Evolutionary conservation across 2,888 invertebrate genomes (phyloP), one percentile per base, ranked within the genome.

Genomic region (Drosophila meridiana): DNA sequence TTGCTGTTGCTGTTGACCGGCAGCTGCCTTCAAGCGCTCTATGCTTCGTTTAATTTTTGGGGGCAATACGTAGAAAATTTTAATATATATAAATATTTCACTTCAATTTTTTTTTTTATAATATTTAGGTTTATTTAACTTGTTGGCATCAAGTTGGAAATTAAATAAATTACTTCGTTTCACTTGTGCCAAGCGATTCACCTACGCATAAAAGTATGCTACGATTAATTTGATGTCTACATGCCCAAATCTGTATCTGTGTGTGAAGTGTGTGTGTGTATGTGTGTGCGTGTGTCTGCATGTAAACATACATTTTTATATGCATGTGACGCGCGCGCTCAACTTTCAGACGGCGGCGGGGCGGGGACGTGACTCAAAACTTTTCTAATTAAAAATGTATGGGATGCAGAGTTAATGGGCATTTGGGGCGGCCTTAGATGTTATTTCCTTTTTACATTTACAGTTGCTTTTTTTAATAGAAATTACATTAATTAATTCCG

Each of bases 311-410:
- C 50, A 59, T 48, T 50, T 62, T 47, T 50, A 60, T 40, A 55
- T 67, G 57, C 62, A 72, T 76, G 52, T 58, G 52, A 68, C 38
- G 58, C 42, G 11, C 45, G 8, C 40, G 38, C 60, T 60, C 42
- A 69, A 73, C 66, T 66, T 69, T 58, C 45, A 6, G 30, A 20
- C 14, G 7, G 52, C 20, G 4, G 20, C 34, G 52, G 36, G 74
- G 43, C 53, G 67, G n/a, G 42, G 67, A 68, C 45, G 50, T 55
- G 57, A 57, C 52, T 67, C 11, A 89, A 89, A 84, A 86, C 78
- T 86, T 86, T 86, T 86, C 90, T 86, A 86, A 86, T 86, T 86
- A 86, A 90, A 86, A 86, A 82, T 78, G 70, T 82, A 90, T 76
- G 69, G 70, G 68, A 66, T 57, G 52, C 65, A 73, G 65, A 84